phyloP scores from a whole-genome alignment of 2,113 vertebrate species.

The Carassius carassius region DNA sequence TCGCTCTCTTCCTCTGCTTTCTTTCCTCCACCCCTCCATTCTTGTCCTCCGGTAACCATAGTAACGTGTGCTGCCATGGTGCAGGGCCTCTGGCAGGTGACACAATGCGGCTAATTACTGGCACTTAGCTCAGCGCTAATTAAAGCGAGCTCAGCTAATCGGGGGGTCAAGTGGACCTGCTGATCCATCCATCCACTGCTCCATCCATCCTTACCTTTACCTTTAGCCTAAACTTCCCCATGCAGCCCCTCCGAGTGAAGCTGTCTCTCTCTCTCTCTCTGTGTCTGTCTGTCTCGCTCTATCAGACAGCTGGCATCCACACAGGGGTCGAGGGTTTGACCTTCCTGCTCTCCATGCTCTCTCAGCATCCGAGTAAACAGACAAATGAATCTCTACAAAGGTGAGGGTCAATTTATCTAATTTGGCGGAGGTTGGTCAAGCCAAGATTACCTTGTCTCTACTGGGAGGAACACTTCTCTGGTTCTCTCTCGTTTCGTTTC shows the following conservation, averaged over 20 bases:
- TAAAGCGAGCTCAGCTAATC: slow-evolving; percentile 77
- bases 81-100: slow-evolving; percentile 73
- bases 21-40: slow-evolving; percentile 42
- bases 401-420: slow-evolving; percentile 50
- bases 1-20: background rate
- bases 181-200: slow-evolving; percentile 70
- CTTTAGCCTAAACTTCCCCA: slow-evolving; percentile 45
- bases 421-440: slow-evolving; percentile 45
- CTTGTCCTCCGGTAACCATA: slow-evolving; percentile 72
- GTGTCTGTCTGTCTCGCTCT: slow-evolving; percentile 16
- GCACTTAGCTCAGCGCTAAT: slow-evolving; percentile 78
- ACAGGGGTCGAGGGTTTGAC: slow-evolving; percentile 53
- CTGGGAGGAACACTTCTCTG: slow-evolving; percentile 28
- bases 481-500: background rate
- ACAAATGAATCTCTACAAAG: slow-evolving; percentile 55
- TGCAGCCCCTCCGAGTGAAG: slow-evolving; percentile 46
- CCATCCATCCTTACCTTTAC: slow-evolving; percentile 50
- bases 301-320: slow-evolving; percentile 51
- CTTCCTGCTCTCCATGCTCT: slow-evolving; percentile 54
- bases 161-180: slow-evolving; percentile 78
- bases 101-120: slow-evolving; percentile 78
- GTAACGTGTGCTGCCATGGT: slow-evolving; percentile 67
- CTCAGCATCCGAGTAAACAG: slow-evolving; percentile 50
- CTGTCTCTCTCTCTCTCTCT: background rate
- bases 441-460: slow-evolving; percentile 40